Evolutionary conservation across 2,888 invertebrate genomes (phyloP), one percentile per base, ranked within the genome.

Genomic region (Rhyacophila evoluta): DNA sequence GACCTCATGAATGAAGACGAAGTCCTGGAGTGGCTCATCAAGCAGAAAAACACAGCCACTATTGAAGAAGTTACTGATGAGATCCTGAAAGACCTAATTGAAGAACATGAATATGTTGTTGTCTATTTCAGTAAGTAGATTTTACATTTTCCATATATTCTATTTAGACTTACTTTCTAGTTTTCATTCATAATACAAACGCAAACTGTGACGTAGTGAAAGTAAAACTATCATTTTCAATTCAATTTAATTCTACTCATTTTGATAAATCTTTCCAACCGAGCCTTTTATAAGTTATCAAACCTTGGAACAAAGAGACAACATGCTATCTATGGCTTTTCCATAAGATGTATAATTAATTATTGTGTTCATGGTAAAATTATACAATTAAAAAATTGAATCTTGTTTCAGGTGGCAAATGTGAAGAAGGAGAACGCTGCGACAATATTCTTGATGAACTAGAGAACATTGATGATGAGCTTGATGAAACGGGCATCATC

Each of bases 31-130:
- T 97, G 97, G 97, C 87, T 95, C 0, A 91, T 97, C 82, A 92
- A 96, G 83, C 97, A 97, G 85, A 96, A 97, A 87, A 94, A 94
- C 85, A 94, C 94, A 0, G 97, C 97, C 6, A 97, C 97, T 3
- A 97, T 97, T 84, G 97, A 97, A 88, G 97, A 97, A 89, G 96
- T 97, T 41, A 97, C 97, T 2, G 97, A 97, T 86, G 97, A 97
- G 89, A 97, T 97, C 84, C 88, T 97, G 28, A 91, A 92, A 80
- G 94, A 95, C 84, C 91, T 97, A 28, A 95, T 97, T 83, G 95
- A 95, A 83, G 95, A 97, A 85, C 95, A 96, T 84, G 96, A 97
- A 90, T 97, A 97, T 86, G 97, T 97, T 55, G 96, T 96, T n/a
- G 97, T 96, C 2, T 97, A 96, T 86, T 97, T 97, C 89, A 96